Conservation (phyloP, 1,140 invertebrate species). For the Chymomyza costata region DNA sequence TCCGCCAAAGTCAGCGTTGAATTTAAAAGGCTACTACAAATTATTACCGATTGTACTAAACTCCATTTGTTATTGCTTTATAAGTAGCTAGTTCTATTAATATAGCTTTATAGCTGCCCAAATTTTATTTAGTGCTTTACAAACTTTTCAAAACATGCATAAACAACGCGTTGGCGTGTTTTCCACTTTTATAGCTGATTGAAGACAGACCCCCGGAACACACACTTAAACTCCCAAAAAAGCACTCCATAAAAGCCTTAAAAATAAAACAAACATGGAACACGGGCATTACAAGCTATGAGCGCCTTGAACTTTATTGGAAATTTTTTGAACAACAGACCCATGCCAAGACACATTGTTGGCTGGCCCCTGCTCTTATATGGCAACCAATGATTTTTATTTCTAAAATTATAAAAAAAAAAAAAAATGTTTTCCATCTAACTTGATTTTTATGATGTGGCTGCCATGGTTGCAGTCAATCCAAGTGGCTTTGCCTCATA, state of each 20-base stretch:
- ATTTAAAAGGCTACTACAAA: too few species aligned
- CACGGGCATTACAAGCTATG: constrained; percentile 20
- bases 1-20: too few species aligned
- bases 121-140: constrained; percentile 28
- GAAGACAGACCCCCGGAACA: constrained; percentile 5
- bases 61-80: too few species aligned
- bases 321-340: constrained; percentile 26
- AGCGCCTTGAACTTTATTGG: constrained; percentile 65
- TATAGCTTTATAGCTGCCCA: constrained; percentile 33
- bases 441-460: constrained; percentile 54
- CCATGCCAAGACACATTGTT: constrained; percentile 36
- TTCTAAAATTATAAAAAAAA: constrained; percentile 59
- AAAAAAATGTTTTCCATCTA: constrained; percentile 33
- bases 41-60: too few species aligned
- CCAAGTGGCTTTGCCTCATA: constrained; percentile 40
- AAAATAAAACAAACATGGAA: constrained; percentile 57
- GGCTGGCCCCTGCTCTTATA: constrained; percentile 11
- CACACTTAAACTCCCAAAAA: not conserved
- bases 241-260: constrained; percentile 48
- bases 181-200: constrained; percentile 34
- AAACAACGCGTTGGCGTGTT: constrained; percentile 58
- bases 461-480: constrained; percentile 25
- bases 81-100: too few species aligned
- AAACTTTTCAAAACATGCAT: constrained; percentile 57
- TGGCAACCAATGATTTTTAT: constrained; percentile 38